Evolutionary conservation across 2,888 invertebrate genomes (phyloP).

Genomic region (Drosophila sordidula): DNA sequence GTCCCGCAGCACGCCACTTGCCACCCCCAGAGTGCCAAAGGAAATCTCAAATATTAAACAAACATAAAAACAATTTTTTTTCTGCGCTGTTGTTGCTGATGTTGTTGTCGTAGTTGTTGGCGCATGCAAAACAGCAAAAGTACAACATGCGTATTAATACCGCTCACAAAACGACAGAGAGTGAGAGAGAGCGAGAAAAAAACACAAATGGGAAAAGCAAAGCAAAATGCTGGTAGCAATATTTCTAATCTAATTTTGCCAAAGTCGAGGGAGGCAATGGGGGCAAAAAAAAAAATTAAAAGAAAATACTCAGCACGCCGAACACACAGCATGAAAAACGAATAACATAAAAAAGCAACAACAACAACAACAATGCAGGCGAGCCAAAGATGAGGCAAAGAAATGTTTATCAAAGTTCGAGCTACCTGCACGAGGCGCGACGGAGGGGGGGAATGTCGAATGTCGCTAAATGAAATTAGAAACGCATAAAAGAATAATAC

Average conservation of each 20-base stretch:
- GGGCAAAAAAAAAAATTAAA: conserved; percentile 61
- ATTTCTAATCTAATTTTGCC: conserved; percentile 81
- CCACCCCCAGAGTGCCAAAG: conserved; percentile 29
- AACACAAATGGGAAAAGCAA: conserved; percentile 57
- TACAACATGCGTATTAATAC: conserved; percentile 68
- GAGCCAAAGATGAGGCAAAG: conserved; percentile 46
- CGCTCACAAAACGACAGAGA: conserved; percentile 44
- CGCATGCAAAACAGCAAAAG: conserved; percentile 56
- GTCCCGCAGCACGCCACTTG: conserved; percentile 21
- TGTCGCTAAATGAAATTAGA: conserved; percentile 82
- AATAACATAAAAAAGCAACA: conserved; percentile 59
- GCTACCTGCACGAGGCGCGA: conserved; percentile 35
- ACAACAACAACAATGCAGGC: conserved; percentile 73
- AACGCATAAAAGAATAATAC: conserved; percentile 80
- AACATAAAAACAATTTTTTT: conserved; percentile 54
- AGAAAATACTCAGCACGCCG: conserved; percentile 66
- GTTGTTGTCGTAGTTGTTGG: conserved; percentile 24
- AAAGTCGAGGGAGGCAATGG: conserved; percentile 57
- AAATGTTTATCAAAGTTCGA: conserved; percentile 75
- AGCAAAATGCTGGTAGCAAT: conserved; percentile 78
- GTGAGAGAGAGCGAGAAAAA: conserved; percentile 19
- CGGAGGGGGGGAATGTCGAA: conserved; percentile 50
- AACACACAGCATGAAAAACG: conserved; percentile 37
- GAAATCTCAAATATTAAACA: conserved; percentile 64
- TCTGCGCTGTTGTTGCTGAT: conserved; percentile 9